Conservation (phyloP, 2,888 invertebrate species). For the Stegana nigrithorax region DNA sequence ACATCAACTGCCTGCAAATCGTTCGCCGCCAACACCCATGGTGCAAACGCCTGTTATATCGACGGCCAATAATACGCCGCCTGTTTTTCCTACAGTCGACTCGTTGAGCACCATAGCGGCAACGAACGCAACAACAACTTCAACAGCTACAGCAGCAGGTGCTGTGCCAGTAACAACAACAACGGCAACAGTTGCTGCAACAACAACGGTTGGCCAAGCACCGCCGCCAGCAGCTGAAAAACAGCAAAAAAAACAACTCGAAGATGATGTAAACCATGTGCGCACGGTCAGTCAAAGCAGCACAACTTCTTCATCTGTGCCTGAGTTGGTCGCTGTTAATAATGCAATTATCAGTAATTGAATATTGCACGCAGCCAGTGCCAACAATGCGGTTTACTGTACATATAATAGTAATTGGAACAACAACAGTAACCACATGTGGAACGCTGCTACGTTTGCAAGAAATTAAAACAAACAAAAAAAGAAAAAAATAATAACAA, state of each 20-base stretch:
- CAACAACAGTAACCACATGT: background rate
- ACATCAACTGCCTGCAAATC: constrained; percentile 72
- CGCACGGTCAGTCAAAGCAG: constrained; percentile 75
- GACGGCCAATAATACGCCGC: constrained; percentile 61
- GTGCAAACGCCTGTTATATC: constrained; percentile 75
- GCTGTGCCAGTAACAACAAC: constrained; percentile 22
- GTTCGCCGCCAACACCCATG: constrained; percentile 77
- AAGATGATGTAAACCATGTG: constrained; percentile 72
- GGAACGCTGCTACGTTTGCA: background rate
- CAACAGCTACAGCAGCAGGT: constrained; percentile 72
- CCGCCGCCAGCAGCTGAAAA: constrained; percentile 13
- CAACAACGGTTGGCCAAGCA: constrained; percentile 38
- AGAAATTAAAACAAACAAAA: background rate
- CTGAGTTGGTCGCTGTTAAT: constrained; percentile 57
- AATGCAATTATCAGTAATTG: constrained; percentile 54
- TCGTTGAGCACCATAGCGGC: constrained; percentile 38
- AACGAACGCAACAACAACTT: constrained; percentile 29
- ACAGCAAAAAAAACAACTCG: no score
- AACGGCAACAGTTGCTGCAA: constrained; percentile 63
- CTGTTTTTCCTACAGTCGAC: constrained; percentile 65
- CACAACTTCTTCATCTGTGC: constrained; percentile 58
- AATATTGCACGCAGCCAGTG: constrained; percentile 5
- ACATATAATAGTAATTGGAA: no score
- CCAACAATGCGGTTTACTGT: no score
- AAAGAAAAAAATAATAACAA: background rate